phyloP scores from a whole-genome alignment of 2,113 vertebrate genomes.

The Numenius arquata region DNA sequence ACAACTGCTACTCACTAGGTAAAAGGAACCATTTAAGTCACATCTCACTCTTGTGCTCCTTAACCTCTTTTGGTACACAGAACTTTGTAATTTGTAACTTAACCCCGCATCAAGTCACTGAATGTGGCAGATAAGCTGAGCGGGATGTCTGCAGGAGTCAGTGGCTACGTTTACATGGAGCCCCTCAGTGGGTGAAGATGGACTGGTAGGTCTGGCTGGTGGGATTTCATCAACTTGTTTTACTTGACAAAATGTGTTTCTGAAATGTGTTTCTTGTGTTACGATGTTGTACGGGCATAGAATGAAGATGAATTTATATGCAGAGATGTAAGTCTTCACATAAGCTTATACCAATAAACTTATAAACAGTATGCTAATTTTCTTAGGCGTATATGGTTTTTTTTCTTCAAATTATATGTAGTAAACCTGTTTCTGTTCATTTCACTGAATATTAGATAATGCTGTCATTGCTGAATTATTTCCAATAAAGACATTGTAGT shows the following conservation, averaged over 20 bases:
- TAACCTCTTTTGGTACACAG: neutral
- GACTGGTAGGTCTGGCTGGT: neutral
- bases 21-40: neutral
- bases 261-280: neutral
- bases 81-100: neutral
- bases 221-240: neutral
- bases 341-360: neutral
- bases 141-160: neutral
- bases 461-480: neutral
- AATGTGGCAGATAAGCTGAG: neutral
- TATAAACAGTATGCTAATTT: neutral
- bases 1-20: neutral
- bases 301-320: neutral
- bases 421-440: neutral
- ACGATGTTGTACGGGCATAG: neutral
- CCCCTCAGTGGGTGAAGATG: neutral
- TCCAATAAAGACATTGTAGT: neutral
- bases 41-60: neutral
- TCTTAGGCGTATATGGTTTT: neutral
- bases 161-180: fast-evolving
- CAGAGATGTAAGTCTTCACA: neutral
- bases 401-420: neutral
- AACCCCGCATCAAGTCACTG: fast-evolving
- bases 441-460: neutral
- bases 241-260: neutral